A percentile compares a stretch with the other conserved stretches of the same genome.
Conservation (phyloP, 2,797 vertebrate genomes). For the Acrocephalus scirpaceus region DNA sequence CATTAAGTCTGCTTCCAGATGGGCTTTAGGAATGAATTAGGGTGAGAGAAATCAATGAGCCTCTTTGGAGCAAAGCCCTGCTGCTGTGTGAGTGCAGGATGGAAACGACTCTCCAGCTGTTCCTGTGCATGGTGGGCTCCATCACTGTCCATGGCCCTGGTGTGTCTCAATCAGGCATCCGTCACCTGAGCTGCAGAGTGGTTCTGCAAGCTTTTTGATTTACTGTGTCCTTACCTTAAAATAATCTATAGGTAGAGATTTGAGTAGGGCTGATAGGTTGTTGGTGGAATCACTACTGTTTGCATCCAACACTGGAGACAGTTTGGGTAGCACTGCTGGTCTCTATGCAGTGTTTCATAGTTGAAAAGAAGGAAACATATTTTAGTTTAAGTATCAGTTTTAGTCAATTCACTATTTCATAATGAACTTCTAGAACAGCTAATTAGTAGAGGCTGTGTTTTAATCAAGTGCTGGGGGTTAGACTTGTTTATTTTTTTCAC, state of each 20-base stretch:
- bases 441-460: not conserved
- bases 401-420: not conserved
- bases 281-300: not conserved
- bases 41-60: not conserved
- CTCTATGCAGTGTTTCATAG: accelerated
- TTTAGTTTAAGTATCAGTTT: not conserved
- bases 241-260: accelerated
- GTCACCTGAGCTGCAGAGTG: not conserved
- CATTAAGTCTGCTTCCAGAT: not conserved
- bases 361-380: not conserved
- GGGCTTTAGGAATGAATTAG: not conserved
- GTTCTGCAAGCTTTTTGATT: not conserved
- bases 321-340: not conserved
- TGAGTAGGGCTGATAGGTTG: not conserved
- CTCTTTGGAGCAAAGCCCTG: not conserved
- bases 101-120: not conserved
- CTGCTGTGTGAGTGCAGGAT: not conserved
- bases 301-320: not conserved
- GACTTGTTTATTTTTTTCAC: too few relatives aligned
- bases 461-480: too few relatives aligned
- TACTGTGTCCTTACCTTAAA: not conserved
- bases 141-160: not conserved
- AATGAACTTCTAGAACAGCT: not conserved
- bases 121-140: not conserved
- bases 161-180: not conserved